phyloP scores from a whole-genome alignment of 2,797 vertebrate genomes.

The Somateria mollissima region DNA sequence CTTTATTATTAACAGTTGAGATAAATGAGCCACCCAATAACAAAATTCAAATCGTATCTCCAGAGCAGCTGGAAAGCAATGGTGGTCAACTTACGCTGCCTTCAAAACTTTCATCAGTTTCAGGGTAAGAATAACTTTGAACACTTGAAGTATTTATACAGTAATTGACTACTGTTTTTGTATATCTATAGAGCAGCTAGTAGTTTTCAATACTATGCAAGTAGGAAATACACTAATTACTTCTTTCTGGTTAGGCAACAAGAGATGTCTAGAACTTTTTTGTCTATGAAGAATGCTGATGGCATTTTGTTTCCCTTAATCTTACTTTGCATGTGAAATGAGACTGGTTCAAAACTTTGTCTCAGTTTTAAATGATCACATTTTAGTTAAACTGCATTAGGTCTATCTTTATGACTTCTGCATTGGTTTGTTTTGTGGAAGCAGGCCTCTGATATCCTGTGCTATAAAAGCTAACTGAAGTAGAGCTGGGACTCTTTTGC shows the following conservation, averaged over 20 bases:
- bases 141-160: background rate
- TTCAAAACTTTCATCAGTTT: conserved; percentile 26
- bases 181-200: background rate
- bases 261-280: background rate
- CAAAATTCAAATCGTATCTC: background rate
- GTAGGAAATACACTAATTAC: background rate
- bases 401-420: background rate
- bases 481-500: background rate
- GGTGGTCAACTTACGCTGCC: conserved; percentile 29
- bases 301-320: background rate
- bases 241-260: background rate
- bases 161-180: background rate
- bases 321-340: background rate
- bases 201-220: background rate
- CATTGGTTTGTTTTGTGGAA: background rate
- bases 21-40: conserved; percentile 1
- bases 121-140: conserved; percentile 62
- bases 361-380: background rate
- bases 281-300: background rate
- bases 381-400: background rate
- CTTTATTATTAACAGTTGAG: conserved; percentile 66
- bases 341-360: background rate
- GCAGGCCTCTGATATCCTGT: fast-evolving
- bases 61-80: conserved; percentile 45
- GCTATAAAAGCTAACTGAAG: background rate